phyloP scores from a whole-genome alignment of 2,113 vertebrate genomes.

The Aspidoscelis tigris region DNA sequence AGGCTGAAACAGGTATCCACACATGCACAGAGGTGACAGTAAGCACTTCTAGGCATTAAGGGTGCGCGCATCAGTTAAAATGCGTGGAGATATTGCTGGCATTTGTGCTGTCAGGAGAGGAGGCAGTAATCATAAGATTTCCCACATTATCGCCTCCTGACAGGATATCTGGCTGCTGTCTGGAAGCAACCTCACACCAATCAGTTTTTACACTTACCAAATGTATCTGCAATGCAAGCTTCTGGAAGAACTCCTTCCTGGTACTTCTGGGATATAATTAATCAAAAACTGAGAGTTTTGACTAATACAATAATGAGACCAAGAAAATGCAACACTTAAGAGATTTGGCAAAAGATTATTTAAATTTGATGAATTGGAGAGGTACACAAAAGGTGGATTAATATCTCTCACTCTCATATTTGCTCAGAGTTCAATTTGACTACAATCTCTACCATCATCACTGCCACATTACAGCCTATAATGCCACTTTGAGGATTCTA shows the following conservation, averaged over 20 bases:
- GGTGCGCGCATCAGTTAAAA: no score
- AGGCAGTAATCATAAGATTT: no score
- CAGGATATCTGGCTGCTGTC: no score
- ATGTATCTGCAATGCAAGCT: conserved; percentile 33
- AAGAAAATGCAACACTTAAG: conserved; percentile 40
- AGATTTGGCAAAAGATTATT: conserved; percentile 14
- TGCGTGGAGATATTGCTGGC: no score
- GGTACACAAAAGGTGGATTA: conserved; percentile 30
- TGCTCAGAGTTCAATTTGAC: conserved; percentile 7
- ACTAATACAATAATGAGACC: conserved; percentile 32
- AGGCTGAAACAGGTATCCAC: no score
- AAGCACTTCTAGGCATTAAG: no score
- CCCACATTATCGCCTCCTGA: no score
- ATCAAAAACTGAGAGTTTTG: conserved; percentile 40
- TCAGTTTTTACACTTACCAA: conserved; percentile 28
- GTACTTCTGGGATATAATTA: conserved; percentile 46
- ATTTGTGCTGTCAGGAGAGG: no score
- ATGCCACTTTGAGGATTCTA: conserved; percentile 36
- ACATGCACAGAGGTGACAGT: no score
- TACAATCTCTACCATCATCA: background rate
- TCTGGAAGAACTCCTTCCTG: conserved; percentile 43
- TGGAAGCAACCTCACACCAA: background rate
- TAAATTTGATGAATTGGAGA: conserved; percentile 48
- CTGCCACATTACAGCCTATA: background rate
- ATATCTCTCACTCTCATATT: conserved; percentile 1